Evolutionary conservation across 64 coral and sea anemone genomes (phyloP), one percentile per base, ranked within the genome.

Genomic region (Montipora capricornis): DNA sequence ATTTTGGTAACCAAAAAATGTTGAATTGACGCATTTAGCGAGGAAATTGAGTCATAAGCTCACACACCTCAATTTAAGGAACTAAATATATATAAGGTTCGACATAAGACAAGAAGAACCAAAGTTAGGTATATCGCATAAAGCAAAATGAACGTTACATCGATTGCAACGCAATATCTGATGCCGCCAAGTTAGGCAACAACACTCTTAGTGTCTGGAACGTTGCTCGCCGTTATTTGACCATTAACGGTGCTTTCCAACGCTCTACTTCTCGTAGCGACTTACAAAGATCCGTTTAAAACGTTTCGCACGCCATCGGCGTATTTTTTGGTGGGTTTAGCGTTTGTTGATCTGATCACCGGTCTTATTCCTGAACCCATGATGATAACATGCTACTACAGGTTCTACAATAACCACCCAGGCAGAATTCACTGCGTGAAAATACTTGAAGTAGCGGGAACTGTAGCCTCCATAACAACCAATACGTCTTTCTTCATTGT

Each of bases 401-500:
- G 94, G 88, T 4, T 24, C 22, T 79, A 94, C 14, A 71, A 92
- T 15, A 7, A 76, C 13, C 75, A 88, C 15, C 73, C 89, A 8
- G 24, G 0, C 64, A 62, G 57, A 22, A 22, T 0, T 15, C 46
- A 20, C 5, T 94, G 88, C 58, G 0, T 7, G 2, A 47, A 75
- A 8, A 77, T 68, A 3, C 53, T 97, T 13, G 3, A 78, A 0
- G 57, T 59, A 15, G 81, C 83, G 20, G 82, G 82, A 5, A 74
- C 88, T 4, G 26, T 97, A 7, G 62, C 71, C 6, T 55, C 80
- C 20, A 68, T 92, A 15, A 83, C 77, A 5, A 91, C 80, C 16
- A 97, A 94, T 11, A 71, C 92, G 0, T 97, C 95, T 12, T 81
- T 91, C 12, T 59, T 97, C n/a, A 88, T 94, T 10, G 92, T 97